phyloP scores from a whole-genome alignment of 2,888 invertebrate species.

The Andrena dorsata region DNA sequence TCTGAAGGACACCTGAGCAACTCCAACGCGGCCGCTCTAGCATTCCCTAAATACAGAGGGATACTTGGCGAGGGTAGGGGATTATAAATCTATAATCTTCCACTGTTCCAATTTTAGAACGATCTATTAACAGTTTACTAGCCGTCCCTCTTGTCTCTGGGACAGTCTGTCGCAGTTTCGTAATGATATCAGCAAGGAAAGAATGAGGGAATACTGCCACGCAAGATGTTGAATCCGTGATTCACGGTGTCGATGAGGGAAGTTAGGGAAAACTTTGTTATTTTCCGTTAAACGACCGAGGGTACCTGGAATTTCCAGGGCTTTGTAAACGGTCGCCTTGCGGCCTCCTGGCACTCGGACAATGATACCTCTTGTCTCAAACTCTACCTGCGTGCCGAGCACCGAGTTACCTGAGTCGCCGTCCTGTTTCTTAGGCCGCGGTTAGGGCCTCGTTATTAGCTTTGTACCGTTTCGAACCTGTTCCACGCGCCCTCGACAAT shows the following conservation, averaged over 20 bases:
- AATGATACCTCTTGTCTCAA: conserved; percentile 72
- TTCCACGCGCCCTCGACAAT: conserved; percentile 30
- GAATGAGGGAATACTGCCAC: not conserved
- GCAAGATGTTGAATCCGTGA: too few species aligned
- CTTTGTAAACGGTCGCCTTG: conserved; percentile 65
- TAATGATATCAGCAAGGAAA: not conserved
- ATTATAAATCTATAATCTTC: too few species aligned
- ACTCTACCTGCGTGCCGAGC: conserved; percentile 66
- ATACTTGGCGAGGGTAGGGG: not conserved
- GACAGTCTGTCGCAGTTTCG: not conserved
- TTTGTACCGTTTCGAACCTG: conserved; percentile 72
- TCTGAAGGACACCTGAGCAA: conserved; percentile 4
- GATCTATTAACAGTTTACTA: too few species aligned
- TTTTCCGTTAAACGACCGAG: conserved; percentile 56
- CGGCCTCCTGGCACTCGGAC: conserved; percentile 62
- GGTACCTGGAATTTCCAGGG: conserved; percentile 63
- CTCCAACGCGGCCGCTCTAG: not conserved
- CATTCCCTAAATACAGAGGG: too few species aligned
- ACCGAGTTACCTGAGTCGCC: conserved; percentile 70
- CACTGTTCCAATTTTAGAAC: too few species aligned
- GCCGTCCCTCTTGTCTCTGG: too few species aligned
- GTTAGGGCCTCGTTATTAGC: conserved; percentile 75
- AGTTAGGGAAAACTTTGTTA: conserved; percentile 34
- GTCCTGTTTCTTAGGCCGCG: conserved; percentile 65
- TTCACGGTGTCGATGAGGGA: not conserved